Evolutionary conservation across 2,888 invertebrate genomes (phyloP).

Genomic region (Eurois occulta): DNA sequence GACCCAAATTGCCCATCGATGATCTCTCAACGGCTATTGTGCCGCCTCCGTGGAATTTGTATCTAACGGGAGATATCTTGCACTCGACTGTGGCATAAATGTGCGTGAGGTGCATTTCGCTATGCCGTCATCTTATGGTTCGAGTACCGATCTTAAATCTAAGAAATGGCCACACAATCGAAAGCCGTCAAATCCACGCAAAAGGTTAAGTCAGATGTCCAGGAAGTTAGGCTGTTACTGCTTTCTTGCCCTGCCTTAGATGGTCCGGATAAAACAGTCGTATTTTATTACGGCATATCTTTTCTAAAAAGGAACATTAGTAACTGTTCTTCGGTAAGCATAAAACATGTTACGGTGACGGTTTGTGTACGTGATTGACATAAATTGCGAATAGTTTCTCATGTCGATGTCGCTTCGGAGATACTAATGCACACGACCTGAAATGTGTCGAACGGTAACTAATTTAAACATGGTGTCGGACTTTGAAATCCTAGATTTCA

Average conservation of each 20-base stretch:
- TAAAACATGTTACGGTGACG: constrained; percentile 58
- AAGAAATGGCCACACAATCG: constrained; percentile 47
- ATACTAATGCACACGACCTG: constrained; percentile 58
- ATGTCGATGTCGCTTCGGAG: constrained; percentile 49
- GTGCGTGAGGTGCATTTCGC: constrained; percentile 83
- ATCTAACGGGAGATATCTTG: constrained; percentile 84
- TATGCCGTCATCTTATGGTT: constrained; percentile 70
- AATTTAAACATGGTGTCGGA: constrained; percentile 49
- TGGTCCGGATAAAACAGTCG: constrained; percentile 47
- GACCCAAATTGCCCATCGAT: constrained; percentile 82
- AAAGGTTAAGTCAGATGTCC: constrained; percentile 46
- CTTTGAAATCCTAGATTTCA: constrained; percentile 35
- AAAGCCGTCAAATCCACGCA: constrained; percentile 48
- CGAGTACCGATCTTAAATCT: constrained; percentile 43
- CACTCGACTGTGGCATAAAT: constrained; percentile 76
- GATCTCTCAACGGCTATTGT: constrained; percentile 79
- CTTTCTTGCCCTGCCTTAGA: constrained; percentile 46
- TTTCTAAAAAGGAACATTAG: constrained; percentile 58
- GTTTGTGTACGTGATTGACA: constrained; percentile 65
- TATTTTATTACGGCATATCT: constrained; percentile 62
- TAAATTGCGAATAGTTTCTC: constrained; percentile 61
- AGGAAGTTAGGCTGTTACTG: constrained; percentile 48
- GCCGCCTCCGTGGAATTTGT: constrained; percentile 81
- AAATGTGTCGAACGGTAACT: constrained; percentile 58
- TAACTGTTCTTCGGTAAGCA: constrained; percentile 58